These are phyloP conservation scores for Ctenomys sociabilis DNA, from an alignment of 2,113 vertebrate genomes.

Conservation along the genomic window DNA sequence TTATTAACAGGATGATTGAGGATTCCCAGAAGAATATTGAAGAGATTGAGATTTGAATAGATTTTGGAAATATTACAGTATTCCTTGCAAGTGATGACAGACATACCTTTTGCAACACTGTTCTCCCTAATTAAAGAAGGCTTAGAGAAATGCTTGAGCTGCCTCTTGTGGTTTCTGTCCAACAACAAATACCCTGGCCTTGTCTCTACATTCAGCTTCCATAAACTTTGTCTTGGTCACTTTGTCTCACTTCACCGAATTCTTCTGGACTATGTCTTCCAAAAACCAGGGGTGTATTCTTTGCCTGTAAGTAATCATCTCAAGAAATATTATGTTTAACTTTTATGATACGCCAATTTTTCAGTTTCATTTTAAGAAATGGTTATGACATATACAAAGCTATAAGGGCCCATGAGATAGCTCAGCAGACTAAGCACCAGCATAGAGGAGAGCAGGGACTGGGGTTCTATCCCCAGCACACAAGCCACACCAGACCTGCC, in stretches of 20 bases:
- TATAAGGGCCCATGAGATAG: too few species aligned
- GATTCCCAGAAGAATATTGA: background rate
- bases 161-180: rapidly evolving
- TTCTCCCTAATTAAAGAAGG: background rate
- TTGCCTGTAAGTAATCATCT: background rate
- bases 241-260: slow-evolving; percentile 41
- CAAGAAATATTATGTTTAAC: too few species aligned
- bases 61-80: background rate
- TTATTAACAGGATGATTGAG: background rate
- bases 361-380: too few species aligned
- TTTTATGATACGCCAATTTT: too few species aligned
- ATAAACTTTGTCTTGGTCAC: slow-evolving; percentile 11
- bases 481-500: too few species aligned
- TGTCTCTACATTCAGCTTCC: background rate
- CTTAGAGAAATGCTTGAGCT: background rate
- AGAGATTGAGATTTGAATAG: background rate
- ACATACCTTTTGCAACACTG: background rate
- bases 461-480: too few species aligned
- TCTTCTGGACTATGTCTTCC: slow-evolving; percentile 21
- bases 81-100: background rate
- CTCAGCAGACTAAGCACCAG: too few species aligned
- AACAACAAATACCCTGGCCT: background rate
- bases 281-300: background rate
- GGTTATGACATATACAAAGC: too few species aligned
- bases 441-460: too few species aligned